These are phyloP conservation scores for Nomada fabriciana DNA, from an alignment of 2,888 invertebrate species.

Conservation along the genomic window DNA sequence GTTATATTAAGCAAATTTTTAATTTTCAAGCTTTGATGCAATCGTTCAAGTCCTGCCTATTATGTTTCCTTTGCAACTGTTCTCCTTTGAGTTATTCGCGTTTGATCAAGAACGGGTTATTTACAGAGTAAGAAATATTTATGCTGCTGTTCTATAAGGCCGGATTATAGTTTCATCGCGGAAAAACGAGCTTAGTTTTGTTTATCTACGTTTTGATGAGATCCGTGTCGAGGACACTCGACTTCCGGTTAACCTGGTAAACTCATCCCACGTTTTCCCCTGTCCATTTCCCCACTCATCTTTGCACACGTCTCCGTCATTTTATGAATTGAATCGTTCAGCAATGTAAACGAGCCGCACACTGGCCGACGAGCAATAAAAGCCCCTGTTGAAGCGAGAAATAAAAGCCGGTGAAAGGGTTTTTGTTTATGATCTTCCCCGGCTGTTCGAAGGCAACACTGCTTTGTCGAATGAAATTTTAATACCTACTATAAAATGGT, in stretches of 20 bases:
- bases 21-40: not conserved
- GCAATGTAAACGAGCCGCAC: constrained; percentile 23
- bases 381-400: constrained; percentile 13
- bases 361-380: constrained; percentile 11
- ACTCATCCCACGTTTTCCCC: constrained; percentile 13
- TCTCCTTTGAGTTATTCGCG: not conserved
- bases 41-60: no score
- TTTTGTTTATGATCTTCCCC: constrained; percentile 1
- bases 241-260: constrained; percentile 48
- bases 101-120: not conserved
- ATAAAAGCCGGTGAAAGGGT: not conserved
- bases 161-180: constrained; percentile 32
- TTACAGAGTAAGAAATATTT: constrained; percentile 28
- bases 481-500: not conserved
- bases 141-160: constrained; percentile 16
- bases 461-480: not conserved
- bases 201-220: constrained; percentile 53
- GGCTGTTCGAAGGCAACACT: not conserved
- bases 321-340: constrained; percentile 50
- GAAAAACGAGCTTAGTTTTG: constrained; percentile 34
- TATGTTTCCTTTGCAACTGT: not conserved
- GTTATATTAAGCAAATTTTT: not conserved
- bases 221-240: constrained; percentile 44
- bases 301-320: constrained; percentile 9
- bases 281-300: constrained; percentile 24